These are phyloP conservation scores for Ictalurus punctatus DNA, from an alignment of 2,113 vertebrate species.

Conservation along the genomic window DNA sequence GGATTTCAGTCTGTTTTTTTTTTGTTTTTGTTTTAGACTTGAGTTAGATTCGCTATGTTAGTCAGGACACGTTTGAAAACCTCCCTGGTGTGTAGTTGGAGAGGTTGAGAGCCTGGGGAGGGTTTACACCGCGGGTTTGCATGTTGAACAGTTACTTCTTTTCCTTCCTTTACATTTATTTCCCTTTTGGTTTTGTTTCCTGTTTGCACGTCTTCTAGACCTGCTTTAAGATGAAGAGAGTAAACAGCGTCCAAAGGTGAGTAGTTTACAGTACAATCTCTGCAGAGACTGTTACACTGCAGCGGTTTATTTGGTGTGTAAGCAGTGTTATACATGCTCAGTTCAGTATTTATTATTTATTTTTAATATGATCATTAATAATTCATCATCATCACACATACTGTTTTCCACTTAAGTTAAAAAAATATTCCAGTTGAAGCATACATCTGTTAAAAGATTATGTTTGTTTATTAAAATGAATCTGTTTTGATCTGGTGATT, in stretches of 20 bases:
- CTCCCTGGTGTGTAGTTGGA: not conserved
- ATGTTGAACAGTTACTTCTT: too few relatives aligned
- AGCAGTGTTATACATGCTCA: not conserved
- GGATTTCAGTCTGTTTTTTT: not conserved
- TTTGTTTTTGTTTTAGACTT: not conserved
- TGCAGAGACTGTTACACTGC: not conserved
- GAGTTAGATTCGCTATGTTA: not conserved
- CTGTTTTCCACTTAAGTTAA: too few relatives aligned
- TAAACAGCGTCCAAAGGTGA: conserved; percentile 72
- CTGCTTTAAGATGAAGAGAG: conserved; percentile 56
- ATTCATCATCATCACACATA: too few relatives aligned
- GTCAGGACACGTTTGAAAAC: conserved; percentile 7
- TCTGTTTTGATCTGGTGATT: too few relatives aligned
- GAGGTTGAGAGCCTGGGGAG: not conserved
- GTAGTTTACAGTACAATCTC: conserved; percentile 25
- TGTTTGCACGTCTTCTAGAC: not conserved
- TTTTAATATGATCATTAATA: too few relatives aligned
- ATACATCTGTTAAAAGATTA: too few relatives aligned
- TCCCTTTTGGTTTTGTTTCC: too few relatives aligned
- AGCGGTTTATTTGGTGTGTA: not conserved
- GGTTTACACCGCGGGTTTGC: not conserved
- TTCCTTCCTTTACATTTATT: not conserved
- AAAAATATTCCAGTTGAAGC: too few relatives aligned
- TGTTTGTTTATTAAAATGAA: too few relatives aligned
- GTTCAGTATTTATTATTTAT: not conserved